A percentile compares a stretch with the other conserved stretches of the same genome.
Evolutionary conservation across 2,888 invertebrate genomes (phyloP).

Genomic region (Zygogramma bicolorata): DNA sequence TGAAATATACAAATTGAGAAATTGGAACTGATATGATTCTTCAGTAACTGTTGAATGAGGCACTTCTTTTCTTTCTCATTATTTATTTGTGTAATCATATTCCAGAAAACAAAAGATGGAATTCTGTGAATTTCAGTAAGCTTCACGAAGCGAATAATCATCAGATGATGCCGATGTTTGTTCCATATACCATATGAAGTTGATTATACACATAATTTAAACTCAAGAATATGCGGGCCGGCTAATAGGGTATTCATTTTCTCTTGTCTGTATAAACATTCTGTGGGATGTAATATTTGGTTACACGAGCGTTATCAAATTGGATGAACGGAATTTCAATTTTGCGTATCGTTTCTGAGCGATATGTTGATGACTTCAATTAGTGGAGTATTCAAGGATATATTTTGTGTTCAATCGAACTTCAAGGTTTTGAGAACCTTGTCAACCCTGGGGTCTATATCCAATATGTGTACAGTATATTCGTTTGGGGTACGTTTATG

Average conservation of each 20-base stretch:
- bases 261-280: neutral
- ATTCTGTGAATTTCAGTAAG: too few species aligned
- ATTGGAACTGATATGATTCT: too few species aligned
- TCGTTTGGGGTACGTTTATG: too few species aligned
- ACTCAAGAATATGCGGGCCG: neutral
- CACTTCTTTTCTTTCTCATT: too few species aligned
- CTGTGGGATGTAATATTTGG: neutral
- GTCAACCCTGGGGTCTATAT: too few species aligned
- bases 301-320: neutral
- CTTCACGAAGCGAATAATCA: neutral
- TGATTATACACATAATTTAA: slow-evolving; percentile 12
- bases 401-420: neutral
- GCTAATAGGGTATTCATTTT: neutral
- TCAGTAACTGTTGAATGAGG: too few species aligned
- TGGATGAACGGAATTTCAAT: neutral
- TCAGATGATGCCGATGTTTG: neutral
- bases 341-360: neutral
- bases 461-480: too few species aligned
- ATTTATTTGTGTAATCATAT: too few species aligned
- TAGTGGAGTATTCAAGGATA: neutral
- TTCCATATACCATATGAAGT: slow-evolving; percentile 24
- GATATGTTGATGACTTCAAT: neutral
- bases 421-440: neutral
- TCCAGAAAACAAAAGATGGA: too few species aligned
- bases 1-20: too few species aligned